Evolutionary conservation across 2,888 invertebrate genomes (phyloP), one percentile per base, ranked within the genome.

Genomic region (Idaea dimidiata): DNA sequence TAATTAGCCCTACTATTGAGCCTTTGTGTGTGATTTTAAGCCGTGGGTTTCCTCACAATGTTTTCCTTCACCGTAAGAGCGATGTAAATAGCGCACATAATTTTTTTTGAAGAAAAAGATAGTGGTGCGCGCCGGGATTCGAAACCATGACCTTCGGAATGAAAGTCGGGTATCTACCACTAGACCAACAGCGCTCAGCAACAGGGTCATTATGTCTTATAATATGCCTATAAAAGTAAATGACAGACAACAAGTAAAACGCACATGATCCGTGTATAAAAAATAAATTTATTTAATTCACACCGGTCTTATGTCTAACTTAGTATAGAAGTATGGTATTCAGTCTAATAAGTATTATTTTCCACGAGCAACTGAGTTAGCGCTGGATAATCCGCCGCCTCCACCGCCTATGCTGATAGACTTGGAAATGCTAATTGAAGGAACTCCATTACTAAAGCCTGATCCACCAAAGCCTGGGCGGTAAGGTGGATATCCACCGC

Each of bases 401-500:
- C 80, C 79, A 6, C 70, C 56, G 43, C 72, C 72, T 18, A 80
- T 76, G 63, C 76, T 78, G 60, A 80, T 67, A 58, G 77, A 79
- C 66, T 78, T 79, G 1, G 80, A 78, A 32, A 78, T 72, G 63
- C 75, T 78, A 60, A 80, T 71, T 17, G 72, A 71, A 8, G 72
- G 66, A 6, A 71, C 69, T 24, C 62, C 58, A 57, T 62, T 56
- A 0, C 74, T 74, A 7, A 64, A 71, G 2, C 72, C 71, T 17
- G 63, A 66, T 1, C 69, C 63, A 6, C 67, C 67, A 6, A 59
- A 67, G 10, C 64, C 62, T n/a, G 64, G 53, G 16, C 56, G 60
- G n/a, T 16, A 18, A 10, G 16, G 59, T 14, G 60, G 58, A 5
- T 61, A 59, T 14, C 60, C 57, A 31, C 57, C 63, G 6, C 65